Conservation (phyloP, 2,797 vertebrate genomes). For the Adrianichthys oophorus region DNA sequence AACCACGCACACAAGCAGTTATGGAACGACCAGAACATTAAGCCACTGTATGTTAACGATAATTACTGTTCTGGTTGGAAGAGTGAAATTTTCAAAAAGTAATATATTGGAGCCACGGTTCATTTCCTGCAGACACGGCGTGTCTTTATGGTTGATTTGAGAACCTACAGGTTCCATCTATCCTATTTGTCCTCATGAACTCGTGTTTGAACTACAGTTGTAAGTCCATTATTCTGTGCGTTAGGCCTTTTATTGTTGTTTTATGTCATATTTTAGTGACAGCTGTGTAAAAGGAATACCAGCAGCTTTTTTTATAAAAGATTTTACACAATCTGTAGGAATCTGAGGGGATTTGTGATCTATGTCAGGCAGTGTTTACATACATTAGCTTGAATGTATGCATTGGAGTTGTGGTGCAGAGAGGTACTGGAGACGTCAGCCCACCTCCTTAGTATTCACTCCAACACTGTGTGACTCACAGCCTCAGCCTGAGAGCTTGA, state of each 20-base stretch:
- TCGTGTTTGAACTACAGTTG: conserved; percentile 5
- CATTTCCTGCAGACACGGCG: conserved; percentile 25
- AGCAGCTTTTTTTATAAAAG: conserved; percentile 24
- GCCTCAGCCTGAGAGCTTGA: conserved; percentile 56
- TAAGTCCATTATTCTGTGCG: conserved; percentile 2
- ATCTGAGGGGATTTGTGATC: conserved; percentile 30
- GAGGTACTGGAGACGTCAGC: conserved; percentile 69
- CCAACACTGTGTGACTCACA: conserved; percentile 79
- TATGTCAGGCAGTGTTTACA: conserved; percentile 46
- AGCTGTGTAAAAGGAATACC: conserved; percentile 8
- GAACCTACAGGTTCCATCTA: conserved; percentile 13
- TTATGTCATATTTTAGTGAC: conserved; percentile 7
- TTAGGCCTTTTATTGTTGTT: conserved; percentile 2
- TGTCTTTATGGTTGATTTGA: conserved; percentile 14
- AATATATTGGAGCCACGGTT: conserved; percentile 22
- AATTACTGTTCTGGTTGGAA: conserved; percentile 29
- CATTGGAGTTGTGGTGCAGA: conserved; percentile 55
- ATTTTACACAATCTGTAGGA: conserved; percentile 21
- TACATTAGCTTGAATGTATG: conserved; percentile 47
- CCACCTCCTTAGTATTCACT: conserved; percentile 81
- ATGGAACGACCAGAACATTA: conserved; percentile 18
- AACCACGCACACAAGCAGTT: conserved; percentile 41
- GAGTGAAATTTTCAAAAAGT: conserved; percentile 39
- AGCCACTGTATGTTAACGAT: conserved; percentile 15
- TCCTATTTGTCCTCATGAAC: conserved; percentile 8